Conservation (phyloP, 2,888 invertebrate species). For the Himalopsyche tibetana region DNA sequence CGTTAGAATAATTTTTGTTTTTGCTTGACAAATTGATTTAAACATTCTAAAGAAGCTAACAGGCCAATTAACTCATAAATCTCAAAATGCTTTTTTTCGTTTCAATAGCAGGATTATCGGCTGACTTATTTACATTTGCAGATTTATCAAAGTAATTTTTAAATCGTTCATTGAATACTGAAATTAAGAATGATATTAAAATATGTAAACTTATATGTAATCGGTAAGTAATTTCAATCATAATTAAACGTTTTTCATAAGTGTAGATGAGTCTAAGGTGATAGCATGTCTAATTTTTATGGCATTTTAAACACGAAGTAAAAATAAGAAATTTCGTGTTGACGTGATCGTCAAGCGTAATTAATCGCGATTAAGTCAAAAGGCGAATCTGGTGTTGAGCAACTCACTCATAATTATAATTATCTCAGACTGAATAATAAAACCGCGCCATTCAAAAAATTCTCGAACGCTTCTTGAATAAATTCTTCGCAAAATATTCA, state of each 20-base stretch:
- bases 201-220: background rate
- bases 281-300: background rate
- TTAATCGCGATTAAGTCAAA: conserved; percentile 31
- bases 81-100: too few relatives aligned
- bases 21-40: too few relatives aligned
- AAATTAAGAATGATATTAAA: background rate
- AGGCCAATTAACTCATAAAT: too few relatives aligned
- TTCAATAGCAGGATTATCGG: too few relatives aligned
- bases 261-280: background rate
- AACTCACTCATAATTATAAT: conserved; percentile 36
- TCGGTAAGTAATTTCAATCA: background rate
- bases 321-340: background rate
- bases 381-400: conserved; percentile 9
- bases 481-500: background rate
- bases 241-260: background rate
- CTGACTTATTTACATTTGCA: too few relatives aligned
- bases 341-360: conserved; percentile 31
- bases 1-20: too few relatives aligned
- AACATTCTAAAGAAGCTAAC: too few relatives aligned
- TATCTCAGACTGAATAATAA: conserved; percentile 20
- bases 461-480: conserved; percentile 20
- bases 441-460: conserved; percentile 12
- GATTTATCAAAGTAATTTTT: too few relatives aligned
- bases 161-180: too few relatives aligned
- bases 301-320: background rate